Percentiles rank a stretch among this genome's conserved stretches.
Conservation (phyloP, 2,797 vertebrate species). For the Enteromius afrohamiltoni region DNA sequence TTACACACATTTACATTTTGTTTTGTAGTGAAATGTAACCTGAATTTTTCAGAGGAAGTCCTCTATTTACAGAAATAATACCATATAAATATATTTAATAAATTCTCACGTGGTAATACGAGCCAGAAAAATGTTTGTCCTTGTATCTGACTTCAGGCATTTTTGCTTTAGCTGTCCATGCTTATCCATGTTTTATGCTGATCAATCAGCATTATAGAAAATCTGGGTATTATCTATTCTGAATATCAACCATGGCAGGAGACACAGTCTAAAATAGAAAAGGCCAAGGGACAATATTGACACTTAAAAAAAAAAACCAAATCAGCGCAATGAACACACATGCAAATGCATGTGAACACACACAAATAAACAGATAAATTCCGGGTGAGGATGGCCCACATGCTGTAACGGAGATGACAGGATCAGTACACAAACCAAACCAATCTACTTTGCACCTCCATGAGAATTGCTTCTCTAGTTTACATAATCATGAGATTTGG, state of each 20-base stretch:
- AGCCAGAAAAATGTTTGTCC: background rate
- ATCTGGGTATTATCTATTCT: background rate
- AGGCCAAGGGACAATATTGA: background rate
- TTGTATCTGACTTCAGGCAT: background rate
- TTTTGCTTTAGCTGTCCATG: slow-evolving; percentile 1
- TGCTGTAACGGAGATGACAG: background rate
- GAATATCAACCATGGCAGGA: background rate
- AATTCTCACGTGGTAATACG: background rate
- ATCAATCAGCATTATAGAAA: slow-evolving; percentile 12
- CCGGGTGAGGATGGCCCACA: background rate
- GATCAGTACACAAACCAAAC: slow-evolving; percentile 29
- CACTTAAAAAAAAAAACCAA: background rate
- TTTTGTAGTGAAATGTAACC: background rate
- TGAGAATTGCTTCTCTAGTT: background rate
- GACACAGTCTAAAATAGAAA: background rate
- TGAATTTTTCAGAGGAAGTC: background rate
- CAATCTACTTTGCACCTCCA: background rate
- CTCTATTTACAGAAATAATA: background rate
- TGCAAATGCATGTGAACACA: background rate
- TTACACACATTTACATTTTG: background rate
- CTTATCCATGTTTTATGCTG: no score
- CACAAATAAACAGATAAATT: background rate
- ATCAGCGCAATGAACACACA: slow-evolving; percentile 5
- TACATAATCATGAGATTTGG: background rate
- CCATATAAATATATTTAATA: background rate